A percentile compares a stretch with the other conserved stretches of the same genome.
phyloP scores from a whole-genome alignment of 2,797 vertebrate genomes.

The Trachops cirrhosus region DNA sequence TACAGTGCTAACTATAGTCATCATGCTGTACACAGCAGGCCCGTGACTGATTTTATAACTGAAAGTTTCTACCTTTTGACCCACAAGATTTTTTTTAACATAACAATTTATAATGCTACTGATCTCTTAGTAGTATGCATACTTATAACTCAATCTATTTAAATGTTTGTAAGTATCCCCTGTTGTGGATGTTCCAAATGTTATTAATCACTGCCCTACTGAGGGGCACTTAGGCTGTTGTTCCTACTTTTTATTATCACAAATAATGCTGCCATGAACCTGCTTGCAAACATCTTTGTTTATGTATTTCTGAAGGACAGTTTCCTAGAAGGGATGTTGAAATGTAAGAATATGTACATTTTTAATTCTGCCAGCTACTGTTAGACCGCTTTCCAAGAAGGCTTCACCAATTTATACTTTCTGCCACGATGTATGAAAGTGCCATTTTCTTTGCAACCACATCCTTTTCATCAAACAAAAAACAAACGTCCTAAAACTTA shows the following conservation, averaged over 20 bases:
- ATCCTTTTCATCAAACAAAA: constrained; percentile 5
- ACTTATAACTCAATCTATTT: not conserved
- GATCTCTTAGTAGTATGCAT: not conserved
- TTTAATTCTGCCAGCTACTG: not conserved
- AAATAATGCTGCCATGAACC: not conserved
- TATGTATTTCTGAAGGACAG: not conserved
- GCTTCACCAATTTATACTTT: not conserved
- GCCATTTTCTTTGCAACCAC: not conserved
- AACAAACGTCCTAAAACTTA: not conserved
- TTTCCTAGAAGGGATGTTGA: not conserved
- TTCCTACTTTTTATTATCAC: not conserved
- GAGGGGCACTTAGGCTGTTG: not conserved
- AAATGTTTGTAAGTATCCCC: not conserved
- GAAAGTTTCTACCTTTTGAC: not conserved
- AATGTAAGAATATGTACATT: not conserved
- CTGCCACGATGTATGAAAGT: not conserved
- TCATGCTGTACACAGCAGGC: not conserved
- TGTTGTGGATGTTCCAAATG: not conserved
- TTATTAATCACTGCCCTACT: not conserved
- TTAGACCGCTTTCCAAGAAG: not conserved
- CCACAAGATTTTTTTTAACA: not conserved
- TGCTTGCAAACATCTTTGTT: not conserved
- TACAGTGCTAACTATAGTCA: not conserved
- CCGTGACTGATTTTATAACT: not conserved
- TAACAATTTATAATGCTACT: not conserved